Evolutionary conservation across 1,140 invertebrate species (phyloP).

Genomic region (Sinella curviseta): DNA sequence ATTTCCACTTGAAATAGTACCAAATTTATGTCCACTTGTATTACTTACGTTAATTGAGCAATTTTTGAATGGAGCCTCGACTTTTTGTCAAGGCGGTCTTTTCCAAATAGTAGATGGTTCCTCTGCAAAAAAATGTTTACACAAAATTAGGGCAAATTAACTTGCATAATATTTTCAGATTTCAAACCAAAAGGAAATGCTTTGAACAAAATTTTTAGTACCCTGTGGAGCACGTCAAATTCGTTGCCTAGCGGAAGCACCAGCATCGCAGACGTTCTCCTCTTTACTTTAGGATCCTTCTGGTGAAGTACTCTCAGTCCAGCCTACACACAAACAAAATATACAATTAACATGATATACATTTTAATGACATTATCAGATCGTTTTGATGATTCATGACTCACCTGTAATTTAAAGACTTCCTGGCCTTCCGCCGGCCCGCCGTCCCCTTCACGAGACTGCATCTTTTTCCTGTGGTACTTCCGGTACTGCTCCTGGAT

Average conservation of each 20-base stretch:
- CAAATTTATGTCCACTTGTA: too few species aligned
- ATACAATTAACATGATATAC: not conserved
- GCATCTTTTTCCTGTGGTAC: constrained; percentile 97
- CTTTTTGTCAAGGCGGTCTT: constrained; percentile 58
- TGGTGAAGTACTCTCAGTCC: constrained; percentile 38
- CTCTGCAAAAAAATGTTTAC: constrained; percentile 66
- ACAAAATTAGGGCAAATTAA: too few species aligned
- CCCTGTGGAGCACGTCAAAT: constrained; percentile 90
- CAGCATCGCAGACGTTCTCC: constrained; percentile 95
- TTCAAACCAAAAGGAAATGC: not conserved
- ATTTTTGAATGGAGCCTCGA: constrained; percentile 82
- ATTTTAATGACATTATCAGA: not conserved
- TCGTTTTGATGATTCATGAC: not conserved
- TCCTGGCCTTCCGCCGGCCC: too few species aligned
- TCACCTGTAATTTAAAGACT: constrained; percentile 27
- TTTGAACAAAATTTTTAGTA: too few species aligned
- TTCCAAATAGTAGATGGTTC: constrained; percentile 94
- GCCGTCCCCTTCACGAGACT: constrained; percentile 74
- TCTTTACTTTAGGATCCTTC: constrained; percentile 86
- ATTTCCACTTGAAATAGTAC: too few species aligned
- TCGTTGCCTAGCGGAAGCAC: constrained; percentile 84
- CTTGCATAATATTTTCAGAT: not conserved
- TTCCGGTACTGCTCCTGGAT: constrained; percentile 99
- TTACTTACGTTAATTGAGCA: constrained; percentile 62
- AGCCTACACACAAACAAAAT: constrained; percentile 28